A percentile compares a stretch with the other conserved stretches of the same genome.
phyloP scores from a whole-genome alignment of 23 tunicate genomes.

The Trididemnum miniatum region DNA sequence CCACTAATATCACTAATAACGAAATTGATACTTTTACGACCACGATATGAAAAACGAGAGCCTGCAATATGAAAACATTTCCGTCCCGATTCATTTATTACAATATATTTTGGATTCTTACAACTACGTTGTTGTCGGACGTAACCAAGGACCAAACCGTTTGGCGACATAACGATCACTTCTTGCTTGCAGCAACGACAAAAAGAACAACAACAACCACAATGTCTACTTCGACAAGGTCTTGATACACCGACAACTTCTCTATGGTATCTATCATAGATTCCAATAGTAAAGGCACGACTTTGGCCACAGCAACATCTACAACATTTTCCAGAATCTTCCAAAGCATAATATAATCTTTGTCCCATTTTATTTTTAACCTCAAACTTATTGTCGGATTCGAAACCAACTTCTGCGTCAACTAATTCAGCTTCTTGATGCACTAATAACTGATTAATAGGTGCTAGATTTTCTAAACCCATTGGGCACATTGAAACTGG shows the following conservation, averaged over 20 bases:
- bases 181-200: conserved; percentile 79
- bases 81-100: conserved; percentile 55
- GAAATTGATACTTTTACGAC: conserved; percentile 77
- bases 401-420: conserved; percentile 73
- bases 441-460: conserved; percentile 68
- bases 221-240: conserved; percentile 67
- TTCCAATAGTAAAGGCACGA: conserved; percentile 72
- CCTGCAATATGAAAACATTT: conserved; percentile 69
- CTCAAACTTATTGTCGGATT: conserved; percentile 75
- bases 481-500: conserved; percentile 66
- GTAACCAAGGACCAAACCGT: conserved; percentile 78
- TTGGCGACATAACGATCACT: conserved; percentile 65
- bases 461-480: conserved; percentile 70
- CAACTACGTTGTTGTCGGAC: conserved; percentile 64
- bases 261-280: conserved; percentile 45
- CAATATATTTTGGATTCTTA: conserved; percentile 65
- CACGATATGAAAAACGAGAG: conserved; percentile 60
- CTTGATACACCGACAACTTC: conserved; percentile 72
- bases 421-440: conserved; percentile 77
- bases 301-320: conserved; percentile 86
- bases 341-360: conserved; percentile 81
- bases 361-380: conserved; percentile 81
- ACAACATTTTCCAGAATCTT: conserved; percentile 70
- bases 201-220: conserved; percentile 67
- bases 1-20: conserved; percentile 72